A percentile compares a stretch with the other conserved stretches of the same genome.
phyloP scores from a whole-genome alignment of 1,140 invertebrate genomes.

The Lordiphosa collinella region DNA sequence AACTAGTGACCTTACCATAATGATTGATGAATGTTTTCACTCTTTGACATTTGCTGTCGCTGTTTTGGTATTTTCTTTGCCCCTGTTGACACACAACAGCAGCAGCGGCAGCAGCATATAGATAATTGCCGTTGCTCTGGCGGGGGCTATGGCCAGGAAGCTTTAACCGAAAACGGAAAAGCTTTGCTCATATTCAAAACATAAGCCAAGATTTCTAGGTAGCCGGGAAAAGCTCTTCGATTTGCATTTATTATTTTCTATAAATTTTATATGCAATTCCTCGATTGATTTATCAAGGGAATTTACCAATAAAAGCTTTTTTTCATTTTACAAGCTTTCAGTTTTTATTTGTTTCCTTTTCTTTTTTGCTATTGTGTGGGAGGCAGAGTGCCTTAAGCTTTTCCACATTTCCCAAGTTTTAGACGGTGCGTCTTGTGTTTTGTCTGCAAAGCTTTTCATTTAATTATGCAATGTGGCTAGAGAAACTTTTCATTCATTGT shows the following conservation, averaged over 20 bases:
- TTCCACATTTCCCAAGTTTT: conserved; percentile 20
- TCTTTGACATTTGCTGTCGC: conserved; percentile 72
- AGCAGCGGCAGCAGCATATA: conserved; percentile 6
- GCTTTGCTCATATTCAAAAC: not conserved
- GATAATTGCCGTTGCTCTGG: conserved; percentile 54
- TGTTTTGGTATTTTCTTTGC: conserved; percentile 27
- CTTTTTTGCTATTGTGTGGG: not conserved
- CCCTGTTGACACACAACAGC: not conserved
- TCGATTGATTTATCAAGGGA: not conserved
- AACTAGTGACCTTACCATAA: conserved; percentile 57
- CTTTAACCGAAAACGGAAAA: not conserved
- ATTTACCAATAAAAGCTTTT: conserved; percentile 37
- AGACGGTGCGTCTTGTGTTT: conserved; percentile 27
- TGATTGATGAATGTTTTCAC: conserved; percentile 75
- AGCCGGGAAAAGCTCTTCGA: not conserved
- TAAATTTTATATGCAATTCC: no score
- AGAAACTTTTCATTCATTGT: conserved; percentile 41
- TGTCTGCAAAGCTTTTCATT: conserved; percentile 41
- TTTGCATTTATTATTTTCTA: not conserved
- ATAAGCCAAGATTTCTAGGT: no score
- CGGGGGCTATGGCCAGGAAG: conserved; percentile 15
- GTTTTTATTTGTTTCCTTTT: not conserved
- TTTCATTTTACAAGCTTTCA: conserved; percentile 21
- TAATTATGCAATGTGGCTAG: conserved; percentile 52
- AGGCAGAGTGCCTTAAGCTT: conserved; percentile 7